Evolutionary conservation across 2,797 vertebrate species (phyloP), one percentile per base, ranked within the genome.

Genomic region (Alosa sapidissima): DNA sequence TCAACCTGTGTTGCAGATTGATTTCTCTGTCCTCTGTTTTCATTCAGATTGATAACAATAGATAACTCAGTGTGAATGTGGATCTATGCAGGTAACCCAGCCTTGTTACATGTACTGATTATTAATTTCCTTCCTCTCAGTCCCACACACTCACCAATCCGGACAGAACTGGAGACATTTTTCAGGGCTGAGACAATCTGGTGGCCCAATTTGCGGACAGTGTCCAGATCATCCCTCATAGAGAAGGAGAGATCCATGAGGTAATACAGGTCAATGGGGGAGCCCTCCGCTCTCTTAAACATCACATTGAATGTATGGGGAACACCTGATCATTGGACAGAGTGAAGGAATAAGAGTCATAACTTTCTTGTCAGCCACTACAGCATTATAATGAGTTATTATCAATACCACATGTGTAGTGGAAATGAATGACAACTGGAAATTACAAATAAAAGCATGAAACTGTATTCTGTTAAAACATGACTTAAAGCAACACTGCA

Each of bases 161-260:
- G 51, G 16, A 84, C 68, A 21, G 51, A 36, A 28, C 87, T 85
- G 11, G 94, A 94, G 87, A 93, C 92, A 4, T 89, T 85, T 58
- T 85, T 88, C 52, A 95, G 84, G n/a, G 85, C 83, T 48, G 84
- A 78, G 81, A 94, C 89, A 85, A 95, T 90, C 47, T 88, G 87
- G 1, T 90, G 91, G n/a, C 95, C 95, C 4, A 95, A 87, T 62
- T 91, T 90, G 84, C 92, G 94, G 86, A 95, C 89, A 7, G 89
- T 93, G 81, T 92, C 91, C 89, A 95, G 89, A 89, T 95, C 94
- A 24, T 95, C 94, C 83, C 92, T 93, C 95, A 95, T 95, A 81
- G 95, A 95, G 87, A 93, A 94, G 82, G 94, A 95, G 81, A 95
- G 84, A 84, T 95, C 95, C 94, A 95, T 75, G 33, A 75, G 68